Evolutionary conservation across 2,113 vertebrate genomes (phyloP).

Genomic region (Bufo bufo): DNA sequence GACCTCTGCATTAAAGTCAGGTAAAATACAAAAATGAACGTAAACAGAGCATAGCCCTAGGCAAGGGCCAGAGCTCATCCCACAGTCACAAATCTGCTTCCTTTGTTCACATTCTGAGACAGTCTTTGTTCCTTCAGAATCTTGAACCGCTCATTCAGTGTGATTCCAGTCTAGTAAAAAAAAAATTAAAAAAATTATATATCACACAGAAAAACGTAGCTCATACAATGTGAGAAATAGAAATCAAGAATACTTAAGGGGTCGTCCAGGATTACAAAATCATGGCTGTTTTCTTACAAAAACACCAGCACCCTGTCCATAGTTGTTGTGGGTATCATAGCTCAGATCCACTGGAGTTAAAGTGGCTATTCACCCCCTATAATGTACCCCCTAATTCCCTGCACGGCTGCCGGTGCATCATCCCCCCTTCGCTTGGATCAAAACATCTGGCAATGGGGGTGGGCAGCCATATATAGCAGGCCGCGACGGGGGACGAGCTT

Average conservation of each 20-base stretch:
- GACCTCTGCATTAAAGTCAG: conserved; percentile 27
- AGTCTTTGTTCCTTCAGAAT: conserved; percentile 89
- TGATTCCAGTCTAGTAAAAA: conserved; percentile 85
- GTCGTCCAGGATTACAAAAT: too few species aligned
- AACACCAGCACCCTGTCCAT: too few species aligned
- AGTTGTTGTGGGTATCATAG: too few species aligned
- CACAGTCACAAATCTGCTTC: conserved; percentile 91
- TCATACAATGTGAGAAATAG: not conserved
- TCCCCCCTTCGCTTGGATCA: too few species aligned
- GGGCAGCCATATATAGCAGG: too few species aligned
- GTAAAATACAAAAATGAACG: conserved; percentile 39
- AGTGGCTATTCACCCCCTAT: too few species aligned
- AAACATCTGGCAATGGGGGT: too few species aligned
- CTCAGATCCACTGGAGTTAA: too few species aligned
- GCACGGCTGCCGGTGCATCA: too few species aligned
- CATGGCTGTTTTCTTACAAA: too few species aligned
- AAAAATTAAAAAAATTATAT: not conserved
- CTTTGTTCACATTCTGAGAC: conserved; percentile 79
- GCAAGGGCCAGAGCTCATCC: conserved; percentile 66
- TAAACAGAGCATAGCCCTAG: conserved; percentile 16
- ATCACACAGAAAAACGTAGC: not conserved
- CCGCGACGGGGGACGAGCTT: too few species aligned
- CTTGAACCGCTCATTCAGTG: conserved; percentile 91
- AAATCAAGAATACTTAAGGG: not conserved
- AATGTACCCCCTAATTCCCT: too few species aligned